These are phyloP conservation scores for Cardinalis cardinalis DNA, from an alignment of 2,113 vertebrate species.

Conservation along the genomic window DNA sequence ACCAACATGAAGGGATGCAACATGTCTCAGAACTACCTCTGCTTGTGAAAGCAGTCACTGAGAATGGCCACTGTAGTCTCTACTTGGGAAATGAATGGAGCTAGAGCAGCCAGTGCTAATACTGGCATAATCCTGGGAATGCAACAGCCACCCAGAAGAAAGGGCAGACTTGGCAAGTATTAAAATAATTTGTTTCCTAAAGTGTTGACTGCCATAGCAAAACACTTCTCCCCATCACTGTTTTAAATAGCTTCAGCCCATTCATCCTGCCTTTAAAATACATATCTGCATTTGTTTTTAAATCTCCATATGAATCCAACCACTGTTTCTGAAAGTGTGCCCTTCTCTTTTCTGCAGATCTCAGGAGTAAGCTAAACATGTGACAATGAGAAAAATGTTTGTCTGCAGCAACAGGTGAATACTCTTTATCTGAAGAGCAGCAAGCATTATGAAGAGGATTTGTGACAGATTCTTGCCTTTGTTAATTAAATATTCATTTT, in stretches of 20 bases:
- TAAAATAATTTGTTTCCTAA: neutral
- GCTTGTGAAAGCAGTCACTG: neutral
- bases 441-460: neutral
- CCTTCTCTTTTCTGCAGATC: neutral
- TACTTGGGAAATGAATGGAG: neutral
- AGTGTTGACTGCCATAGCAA: neutral
- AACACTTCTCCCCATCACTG: neutral
- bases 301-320: neutral
- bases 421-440: neutral
- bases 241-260: neutral
- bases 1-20: neutral
- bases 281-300: neutral
- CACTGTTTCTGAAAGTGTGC: neutral
- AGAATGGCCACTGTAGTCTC: neutral
- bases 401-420: neutral
- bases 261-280: neutral
- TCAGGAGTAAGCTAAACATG: neutral
- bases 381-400: neutral
- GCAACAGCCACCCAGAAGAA: neutral
- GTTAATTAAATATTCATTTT: neutral
- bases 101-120: neutral
- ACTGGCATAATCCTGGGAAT: neutral
- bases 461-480: neutral
- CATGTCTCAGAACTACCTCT: neutral
- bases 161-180: neutral